Percentiles rank a stretch among this genome's conserved stretches.
These are phyloP conservation scores for Anastatus disparis DNA, from an alignment of 1,140 invertebrate genomes.

Conservation along the genomic window DNA sequence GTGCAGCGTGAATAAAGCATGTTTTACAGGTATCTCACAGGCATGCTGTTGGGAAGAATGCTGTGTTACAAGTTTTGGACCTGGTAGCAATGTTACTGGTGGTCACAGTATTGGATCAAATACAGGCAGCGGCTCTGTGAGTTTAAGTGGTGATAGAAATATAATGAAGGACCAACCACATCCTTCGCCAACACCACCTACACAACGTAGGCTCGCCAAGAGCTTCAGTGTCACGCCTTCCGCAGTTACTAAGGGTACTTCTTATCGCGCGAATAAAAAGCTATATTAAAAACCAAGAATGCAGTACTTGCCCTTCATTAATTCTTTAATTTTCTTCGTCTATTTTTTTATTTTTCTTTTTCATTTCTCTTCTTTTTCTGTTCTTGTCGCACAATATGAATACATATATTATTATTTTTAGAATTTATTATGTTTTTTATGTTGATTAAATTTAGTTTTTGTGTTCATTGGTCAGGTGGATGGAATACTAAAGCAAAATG, in stretches of 20 bases:
- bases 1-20: constrained; percentile 51
- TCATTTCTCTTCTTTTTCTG: constrained; percentile 24
- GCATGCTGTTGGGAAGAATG: constrained; percentile 67
- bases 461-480: background rate
- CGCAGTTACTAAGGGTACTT: constrained; percentile 70
- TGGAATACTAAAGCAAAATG: background rate
- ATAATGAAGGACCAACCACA: constrained; percentile 66
- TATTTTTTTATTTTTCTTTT: constrained; percentile 33
- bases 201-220: constrained; percentile 85
- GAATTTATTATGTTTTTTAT: constrained; percentile 14
- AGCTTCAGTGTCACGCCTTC: constrained; percentile 86
- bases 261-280: constrained; percentile 12
- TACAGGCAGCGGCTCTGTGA: constrained; percentile 40
- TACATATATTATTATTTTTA: too few relatives aligned
- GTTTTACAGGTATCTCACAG: constrained; percentile 64
- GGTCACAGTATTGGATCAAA: too few relatives aligned
- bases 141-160: constrained; percentile 53
- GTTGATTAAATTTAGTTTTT: background rate
- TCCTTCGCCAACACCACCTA: constrained; percentile 79
- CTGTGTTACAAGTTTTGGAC: constrained; percentile 56
- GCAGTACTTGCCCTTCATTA: constrained; percentile 13
- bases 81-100: constrained; percentile 49
- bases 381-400: constrained; percentile 21
- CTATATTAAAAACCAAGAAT: background rate
- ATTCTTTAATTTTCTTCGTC: constrained; percentile 21